These are phyloP conservation scores for Maniola jurtina DNA, from an alignment of 1,140 invertebrate species.

Conservation along the genomic window DNA sequence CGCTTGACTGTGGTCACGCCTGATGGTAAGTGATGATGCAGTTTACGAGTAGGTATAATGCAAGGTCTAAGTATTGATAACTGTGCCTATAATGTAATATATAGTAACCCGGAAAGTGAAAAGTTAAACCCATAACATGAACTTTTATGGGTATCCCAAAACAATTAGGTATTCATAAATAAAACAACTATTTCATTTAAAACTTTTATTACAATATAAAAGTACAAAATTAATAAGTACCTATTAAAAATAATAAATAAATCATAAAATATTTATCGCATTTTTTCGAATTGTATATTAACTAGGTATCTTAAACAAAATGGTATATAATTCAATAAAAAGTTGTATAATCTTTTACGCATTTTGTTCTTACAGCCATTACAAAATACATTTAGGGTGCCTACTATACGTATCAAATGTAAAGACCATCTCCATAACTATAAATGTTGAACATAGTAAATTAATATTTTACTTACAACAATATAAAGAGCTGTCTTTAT, in stretches of 20 bases:
- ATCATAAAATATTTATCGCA: constrained; percentile 3
- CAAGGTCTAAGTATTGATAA: no score
- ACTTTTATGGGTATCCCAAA: not conserved
- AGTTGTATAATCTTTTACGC: not conserved
- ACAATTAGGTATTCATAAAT: not conserved
- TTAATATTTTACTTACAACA: no score
- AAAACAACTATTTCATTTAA: constrained; percentile 15
- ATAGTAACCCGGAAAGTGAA: no score
- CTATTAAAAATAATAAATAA: constrained; percentile 21
- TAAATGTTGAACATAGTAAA: no score
- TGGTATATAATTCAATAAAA: not conserved
- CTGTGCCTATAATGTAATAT: no score
- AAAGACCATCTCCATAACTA: no score
- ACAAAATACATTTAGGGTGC: not conserved
- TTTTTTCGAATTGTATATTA: not conserved
- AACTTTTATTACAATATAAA: constrained; percentile 25
- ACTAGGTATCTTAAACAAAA: not conserved
- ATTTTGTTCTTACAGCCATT: constrained; percentile 8
- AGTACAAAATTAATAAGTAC: constrained; percentile 22
- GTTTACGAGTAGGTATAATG: no score
- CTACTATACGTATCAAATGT: no score
- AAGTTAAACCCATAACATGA: no score
- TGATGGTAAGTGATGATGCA: no score
- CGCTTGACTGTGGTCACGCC: no score
- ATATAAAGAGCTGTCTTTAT: no score